Evolutionary conservation across 2,113 vertebrate species (phyloP).

Genomic region (Mastomys natalensis): DNA sequence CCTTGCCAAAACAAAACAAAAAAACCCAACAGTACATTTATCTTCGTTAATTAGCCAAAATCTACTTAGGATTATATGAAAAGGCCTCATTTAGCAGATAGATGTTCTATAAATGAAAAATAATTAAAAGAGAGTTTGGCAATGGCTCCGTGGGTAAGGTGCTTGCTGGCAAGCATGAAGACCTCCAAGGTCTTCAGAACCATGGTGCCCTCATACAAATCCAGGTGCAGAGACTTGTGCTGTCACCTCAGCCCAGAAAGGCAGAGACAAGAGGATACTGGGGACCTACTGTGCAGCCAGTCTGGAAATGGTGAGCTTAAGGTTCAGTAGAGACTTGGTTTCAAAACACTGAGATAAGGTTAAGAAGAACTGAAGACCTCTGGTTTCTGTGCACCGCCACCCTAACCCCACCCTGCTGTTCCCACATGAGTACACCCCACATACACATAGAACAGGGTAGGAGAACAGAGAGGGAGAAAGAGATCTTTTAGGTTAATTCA

Average conservation of each 20-base stretch:
- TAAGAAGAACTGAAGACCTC: not conserved
- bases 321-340: not conserved
- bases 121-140: not conserved
- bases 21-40: not conserved
- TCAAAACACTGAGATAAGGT: not conserved
- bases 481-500: not conserved
- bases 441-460: not conserved
- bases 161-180: not conserved
- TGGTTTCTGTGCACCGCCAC: not conserved
- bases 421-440: not conserved
- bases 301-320: not conserved
- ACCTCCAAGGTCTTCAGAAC: not conserved
- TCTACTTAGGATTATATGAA: conserved; percentile 4
- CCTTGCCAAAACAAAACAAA: not conserved
- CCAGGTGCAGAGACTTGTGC: not conserved
- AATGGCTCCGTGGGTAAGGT: not conserved
- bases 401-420: not conserved
- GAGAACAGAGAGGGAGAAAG: not conserved
- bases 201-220: not conserved
- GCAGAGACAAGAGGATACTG: not conserved
- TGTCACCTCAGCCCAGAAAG: not conserved
- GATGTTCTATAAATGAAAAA: not conserved
- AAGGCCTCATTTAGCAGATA: not conserved
- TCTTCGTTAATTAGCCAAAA: not conserved
- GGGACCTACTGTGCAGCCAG: not conserved